Evolutionary conservation across 2,888 invertebrate species (phyloP).

Genomic region (Bhutanitis thaidina): DNA sequence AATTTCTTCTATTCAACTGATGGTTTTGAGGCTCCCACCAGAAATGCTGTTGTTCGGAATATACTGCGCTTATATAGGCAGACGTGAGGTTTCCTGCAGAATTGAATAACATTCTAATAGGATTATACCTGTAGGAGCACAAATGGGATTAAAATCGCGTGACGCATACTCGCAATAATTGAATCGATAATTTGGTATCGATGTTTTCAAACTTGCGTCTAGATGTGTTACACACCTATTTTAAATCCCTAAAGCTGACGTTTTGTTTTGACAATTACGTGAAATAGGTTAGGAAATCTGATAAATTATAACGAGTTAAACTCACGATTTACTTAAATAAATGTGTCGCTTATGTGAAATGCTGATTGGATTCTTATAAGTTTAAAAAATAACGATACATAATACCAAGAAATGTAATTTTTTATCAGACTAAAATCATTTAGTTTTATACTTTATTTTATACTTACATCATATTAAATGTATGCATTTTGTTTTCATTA

Average conservation of each 20-base stretch:
- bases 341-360: slow-evolving; percentile 4
- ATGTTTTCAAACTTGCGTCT: slow-evolving; percentile 10
- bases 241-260: slow-evolving; percentile 18
- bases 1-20: slow-evolving; percentile 37
- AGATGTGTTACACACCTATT: too few relatives aligned
- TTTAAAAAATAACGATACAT: not conserved
- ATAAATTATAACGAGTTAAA: not conserved
- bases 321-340: too few relatives aligned
- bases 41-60: slow-evolving; percentile 56
- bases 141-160: slow-evolving; percentile 48
- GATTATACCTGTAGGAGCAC: slow-evolving; percentile 63
- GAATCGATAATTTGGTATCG: slow-evolving; percentile 45
- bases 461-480: not conserved
- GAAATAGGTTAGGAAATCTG: slow-evolving; percentile 12
- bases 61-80: slow-evolving; percentile 56
- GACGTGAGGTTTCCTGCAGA: slow-evolving; percentile 70
- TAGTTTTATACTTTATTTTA: too few relatives aligned
- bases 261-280: slow-evolving; percentile 29
- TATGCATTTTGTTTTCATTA: not conserved
- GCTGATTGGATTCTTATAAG: slow-evolving; percentile 21
- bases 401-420: slow-evolving; percentile 15
- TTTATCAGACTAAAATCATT: slow-evolving; percentile 1
- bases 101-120: slow-evolving; percentile 60
- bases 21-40: slow-evolving; percentile 64
- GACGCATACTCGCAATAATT: slow-evolving; percentile 40